phyloP scores from a whole-genome alignment of 2,888 invertebrate species.

The Scaptodrosophila latifasciaeformis region DNA sequence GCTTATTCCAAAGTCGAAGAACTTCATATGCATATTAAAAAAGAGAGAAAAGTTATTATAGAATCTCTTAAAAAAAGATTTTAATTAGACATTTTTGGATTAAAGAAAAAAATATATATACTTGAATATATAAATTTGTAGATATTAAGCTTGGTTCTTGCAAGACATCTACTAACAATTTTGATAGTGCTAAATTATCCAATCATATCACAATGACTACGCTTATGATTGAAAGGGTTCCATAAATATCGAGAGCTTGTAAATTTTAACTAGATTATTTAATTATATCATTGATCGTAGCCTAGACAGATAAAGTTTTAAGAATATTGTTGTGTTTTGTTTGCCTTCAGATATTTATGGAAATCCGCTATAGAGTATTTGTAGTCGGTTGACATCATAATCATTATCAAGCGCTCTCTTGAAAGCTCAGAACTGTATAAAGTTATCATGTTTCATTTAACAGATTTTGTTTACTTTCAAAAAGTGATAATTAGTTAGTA shows the following conservation, averaged over 20 bases:
- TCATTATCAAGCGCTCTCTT: too few species aligned
- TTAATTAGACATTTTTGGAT: conserved; percentile 22
- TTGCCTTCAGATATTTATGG: too few species aligned
- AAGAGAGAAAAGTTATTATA: too few species aligned
- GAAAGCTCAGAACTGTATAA: conserved; percentile 31
- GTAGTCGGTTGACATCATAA: too few species aligned
- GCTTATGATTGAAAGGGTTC: neutral
- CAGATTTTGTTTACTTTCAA: conserved; percentile 33
- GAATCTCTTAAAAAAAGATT: too few species aligned
- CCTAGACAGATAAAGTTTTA: too few species aligned
- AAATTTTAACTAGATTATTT: conserved; percentile 14
- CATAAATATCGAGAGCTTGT: neutral
- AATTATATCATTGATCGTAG: conserved; percentile 31
- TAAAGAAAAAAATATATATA: too few species aligned
- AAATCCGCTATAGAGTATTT: too few species aligned
- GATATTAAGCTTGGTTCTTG: conserved; percentile 41
- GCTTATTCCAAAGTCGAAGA: conserved; percentile 42
- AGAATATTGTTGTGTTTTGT: too few species aligned
- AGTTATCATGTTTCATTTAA: conserved; percentile 11
- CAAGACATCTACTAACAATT: conserved; percentile 28
- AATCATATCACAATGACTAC: conserved; percentile 46
- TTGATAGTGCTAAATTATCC: too few species aligned
- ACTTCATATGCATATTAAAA: conserved; percentile 24
- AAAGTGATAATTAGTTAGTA: conserved; percentile 40
- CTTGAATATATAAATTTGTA: too few species aligned